Evolutionary conservation across 2,797 vertebrate genomes (phyloP).

Genomic region (Epinephelus awoara): DNA sequence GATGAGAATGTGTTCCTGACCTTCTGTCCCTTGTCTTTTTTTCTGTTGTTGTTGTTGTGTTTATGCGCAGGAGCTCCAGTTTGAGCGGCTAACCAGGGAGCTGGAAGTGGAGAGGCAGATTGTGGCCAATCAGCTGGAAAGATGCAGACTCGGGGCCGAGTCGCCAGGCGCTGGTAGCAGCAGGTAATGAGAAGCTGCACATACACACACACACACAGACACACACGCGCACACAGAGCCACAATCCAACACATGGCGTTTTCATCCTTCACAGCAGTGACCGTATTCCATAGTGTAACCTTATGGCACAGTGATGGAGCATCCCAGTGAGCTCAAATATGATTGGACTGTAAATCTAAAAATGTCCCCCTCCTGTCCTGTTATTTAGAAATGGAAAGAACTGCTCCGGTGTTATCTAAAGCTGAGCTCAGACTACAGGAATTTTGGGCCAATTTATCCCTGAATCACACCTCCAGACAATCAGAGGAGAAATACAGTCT

Average conservation of each 20-base stretch:
- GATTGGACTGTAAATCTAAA: constrained; percentile 47
- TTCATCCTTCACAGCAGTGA: constrained; percentile 73
- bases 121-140: constrained; percentile 99
- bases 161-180: constrained; percentile 96
- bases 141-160: constrained; percentile 98
- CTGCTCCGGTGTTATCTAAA: background rate
- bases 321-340: constrained; percentile 30
- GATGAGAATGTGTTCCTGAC: constrained; percentile 38
- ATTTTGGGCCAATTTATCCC: background rate
- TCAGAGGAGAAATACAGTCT: background rate
- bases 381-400: constrained; percentile 19
- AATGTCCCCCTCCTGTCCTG: background rate
- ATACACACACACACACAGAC: constrained; percentile 26
- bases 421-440: background rate
- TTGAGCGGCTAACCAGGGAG: constrained; percentile 99
- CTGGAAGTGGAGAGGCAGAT: constrained; percentile 99
- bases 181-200: constrained; percentile 89
- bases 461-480: background rate
- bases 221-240: constrained; percentile 27
- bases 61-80: constrained; percentile 95
- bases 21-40: constrained; percentile 12
- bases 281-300: constrained; percentile 70
- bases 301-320: constrained; percentile 68
- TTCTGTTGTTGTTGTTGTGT: constrained; percentile 55
- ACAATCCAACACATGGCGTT: constrained; percentile 73